Conservation (phyloP, 2,797 vertebrate species). For the Megalops cyprinoides region DNA sequence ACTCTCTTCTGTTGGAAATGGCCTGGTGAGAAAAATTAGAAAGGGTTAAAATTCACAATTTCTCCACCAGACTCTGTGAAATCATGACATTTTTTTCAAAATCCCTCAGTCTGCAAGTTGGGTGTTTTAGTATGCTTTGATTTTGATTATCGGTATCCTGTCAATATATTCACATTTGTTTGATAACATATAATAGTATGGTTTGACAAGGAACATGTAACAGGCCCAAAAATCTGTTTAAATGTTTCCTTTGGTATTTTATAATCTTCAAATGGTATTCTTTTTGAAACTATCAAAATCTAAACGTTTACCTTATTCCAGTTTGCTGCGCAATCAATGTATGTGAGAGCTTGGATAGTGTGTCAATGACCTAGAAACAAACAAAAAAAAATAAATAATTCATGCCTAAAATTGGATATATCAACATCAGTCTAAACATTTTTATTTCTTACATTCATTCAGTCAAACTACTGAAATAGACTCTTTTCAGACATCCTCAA, state of each 20-base stretch:
- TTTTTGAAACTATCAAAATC: neutral
- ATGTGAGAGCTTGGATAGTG: constrained; percentile 90
- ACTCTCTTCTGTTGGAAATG: constrained; percentile 92
- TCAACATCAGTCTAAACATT: neutral
- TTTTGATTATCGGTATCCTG: too few relatives aligned
- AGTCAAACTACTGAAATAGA: neutral
- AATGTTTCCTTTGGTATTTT: neutral
- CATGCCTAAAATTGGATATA: neutral
- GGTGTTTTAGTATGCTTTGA: too few relatives aligned
- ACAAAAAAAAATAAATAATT: neutral
- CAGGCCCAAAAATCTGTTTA: neutral
- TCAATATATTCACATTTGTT: too few relatives aligned
- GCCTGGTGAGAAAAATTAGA: constrained; percentile 62
- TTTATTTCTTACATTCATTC: neutral
- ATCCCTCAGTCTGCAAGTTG: too few relatives aligned
- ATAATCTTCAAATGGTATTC: neutral
- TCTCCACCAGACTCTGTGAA: neutral
- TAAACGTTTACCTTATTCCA: constrained; percentile 82
- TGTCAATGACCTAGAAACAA: constrained; percentile 86
- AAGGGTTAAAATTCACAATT: constrained; percentile 14
- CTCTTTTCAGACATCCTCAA: neutral
- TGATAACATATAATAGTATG: too few relatives aligned
- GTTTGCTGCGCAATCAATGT: constrained; percentile 79
- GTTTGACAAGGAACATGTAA: neutral
- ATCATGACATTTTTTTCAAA: neutral